Base-by-base conservation (phyloP, 2,888 invertebrate genomes). In the Meloe dianella region DNA sequence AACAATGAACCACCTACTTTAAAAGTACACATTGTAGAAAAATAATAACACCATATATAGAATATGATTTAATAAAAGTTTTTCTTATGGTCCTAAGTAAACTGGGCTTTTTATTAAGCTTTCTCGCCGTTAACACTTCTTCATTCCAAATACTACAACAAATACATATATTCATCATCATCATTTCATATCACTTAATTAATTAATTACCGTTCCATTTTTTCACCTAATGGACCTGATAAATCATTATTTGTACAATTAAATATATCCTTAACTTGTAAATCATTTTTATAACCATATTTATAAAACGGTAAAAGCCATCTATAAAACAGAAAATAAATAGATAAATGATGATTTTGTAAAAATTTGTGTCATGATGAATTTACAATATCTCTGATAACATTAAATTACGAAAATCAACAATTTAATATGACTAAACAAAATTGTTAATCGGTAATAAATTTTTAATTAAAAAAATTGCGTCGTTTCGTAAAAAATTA, bases 301-400 rank as follows among this genome's bases (percentile, higher is more conserved):
- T 85, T 86, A 76, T 91, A 90, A 68, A 89, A 85, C 38, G 87
- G 87, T 72, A 89, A 86, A 63, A 90, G 84, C 91, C 92, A 92
- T 85, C 92, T 92, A 82, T 63, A 82, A 81, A 60, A 64, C n/a
- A 47, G 10, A 30, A 51, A 51, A 22, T 47, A 9, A 12, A n/a
- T n/a, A n/a, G n/a, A n/a, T n/a, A n/a, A n/a, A n/a, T n/a, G n/a
- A n/a, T n/a, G n/a, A n/a, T n/a, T n/a, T n/a, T n/a, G n/a, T n/a
- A n/a, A n/a, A n/a, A n/a, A n/a, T n/a, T n/a, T n/a, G n/a, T n/a
- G n/a, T n/a, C n/a, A n/a, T n/a, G n/a, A n/a, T n/a, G n/a, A n/a
- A n/a, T n/a, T n/a, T n/a, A n/a, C n/a, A n/a, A n/a, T n/a, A n/a
- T n/a, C n/a, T n/a, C n/a, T n/a, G n/a, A n/a, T n/a, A n/a, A n/a